A percentile compares a stretch with the other conserved stretches of the same genome.
These are phyloP conservation scores for Oriolus oriolus DNA, from an alignment of 2,113 vertebrate species.

Conservation along the genomic window DNA sequence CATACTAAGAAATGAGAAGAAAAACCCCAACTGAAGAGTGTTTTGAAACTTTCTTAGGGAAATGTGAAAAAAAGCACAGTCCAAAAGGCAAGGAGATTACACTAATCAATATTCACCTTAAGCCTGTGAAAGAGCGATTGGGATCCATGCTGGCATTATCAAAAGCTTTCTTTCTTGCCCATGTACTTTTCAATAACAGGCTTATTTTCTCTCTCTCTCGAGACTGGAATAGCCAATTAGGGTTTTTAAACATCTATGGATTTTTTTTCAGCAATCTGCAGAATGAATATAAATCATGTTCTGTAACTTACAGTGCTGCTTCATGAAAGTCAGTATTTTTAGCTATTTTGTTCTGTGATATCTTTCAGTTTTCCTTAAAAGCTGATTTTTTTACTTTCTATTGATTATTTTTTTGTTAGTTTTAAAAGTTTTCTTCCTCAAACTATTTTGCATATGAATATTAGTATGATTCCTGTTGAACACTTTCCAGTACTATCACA, in stretches of 20 bases:
- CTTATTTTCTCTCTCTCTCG: background rate
- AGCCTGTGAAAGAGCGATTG: background rate
- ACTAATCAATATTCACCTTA: conserved; percentile 15
- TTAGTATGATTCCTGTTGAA: background rate
- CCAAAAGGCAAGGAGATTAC: background rate
- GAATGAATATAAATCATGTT: background rate
- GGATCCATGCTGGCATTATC: background rate
- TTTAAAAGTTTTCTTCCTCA: background rate
- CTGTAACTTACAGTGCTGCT: background rate
- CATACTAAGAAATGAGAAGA: background rate
- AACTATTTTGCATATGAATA: background rate
- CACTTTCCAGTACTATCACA: background rate
- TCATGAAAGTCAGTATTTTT: background rate
- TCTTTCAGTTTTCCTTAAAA: background rate
- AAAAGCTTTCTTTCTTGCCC: conserved; percentile 10
- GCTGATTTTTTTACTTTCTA: background rate
- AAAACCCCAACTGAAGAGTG: background rate
- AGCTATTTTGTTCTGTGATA: background rate
- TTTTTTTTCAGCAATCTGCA: background rate
- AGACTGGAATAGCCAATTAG: conserved; percentile 8
- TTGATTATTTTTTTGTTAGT: background rate
- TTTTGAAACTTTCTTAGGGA: background rate
- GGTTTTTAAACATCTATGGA: background rate
- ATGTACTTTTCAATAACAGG: background rate
- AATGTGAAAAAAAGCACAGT: background rate